Evolutionary conservation across 2,797 vertebrate genomes (phyloP).

Genomic region (Buceros bicornis): DNA sequence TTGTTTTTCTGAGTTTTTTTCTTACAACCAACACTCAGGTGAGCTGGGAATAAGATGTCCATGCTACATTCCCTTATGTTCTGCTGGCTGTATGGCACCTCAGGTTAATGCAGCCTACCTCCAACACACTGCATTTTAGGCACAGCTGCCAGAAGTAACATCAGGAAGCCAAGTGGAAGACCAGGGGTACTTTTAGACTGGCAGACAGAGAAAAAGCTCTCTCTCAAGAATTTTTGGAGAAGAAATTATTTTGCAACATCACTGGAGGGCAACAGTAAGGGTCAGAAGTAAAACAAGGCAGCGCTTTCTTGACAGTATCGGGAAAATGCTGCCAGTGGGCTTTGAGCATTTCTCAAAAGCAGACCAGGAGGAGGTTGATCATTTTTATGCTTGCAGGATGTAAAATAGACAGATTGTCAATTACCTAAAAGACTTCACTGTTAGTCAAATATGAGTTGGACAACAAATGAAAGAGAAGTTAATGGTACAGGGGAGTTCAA

Average conservation of each 20-base stretch:
- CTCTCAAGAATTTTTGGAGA: neutral
- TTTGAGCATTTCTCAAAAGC: constrained; percentile 31
- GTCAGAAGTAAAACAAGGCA: constrained; percentile 31
- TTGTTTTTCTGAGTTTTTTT: neutral
- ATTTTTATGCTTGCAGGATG: constrained; percentile 12
- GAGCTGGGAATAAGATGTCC: neutral
- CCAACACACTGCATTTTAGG: neutral
- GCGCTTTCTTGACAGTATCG: neutral
- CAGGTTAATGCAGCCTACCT: neutral
- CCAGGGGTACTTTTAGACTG: neutral
- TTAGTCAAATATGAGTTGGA: neutral
- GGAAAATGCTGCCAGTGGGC: neutral
- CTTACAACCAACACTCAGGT: neutral
- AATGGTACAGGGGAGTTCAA: neutral
- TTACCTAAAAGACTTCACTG: constrained; percentile 1
- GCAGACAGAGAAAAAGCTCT: neutral
- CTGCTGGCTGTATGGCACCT: neutral
- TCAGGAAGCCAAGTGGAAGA: neutral
- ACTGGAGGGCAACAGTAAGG: neutral
- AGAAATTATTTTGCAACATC: neutral
- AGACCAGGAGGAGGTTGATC: neutral
- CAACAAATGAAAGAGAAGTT: neutral
- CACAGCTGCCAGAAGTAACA: neutral
- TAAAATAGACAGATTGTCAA: constrained; percentile 25
- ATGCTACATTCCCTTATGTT: neutral